Conservation (phyloP, 2,797 vertebrate species). For the Martes flavigula region DNA sequence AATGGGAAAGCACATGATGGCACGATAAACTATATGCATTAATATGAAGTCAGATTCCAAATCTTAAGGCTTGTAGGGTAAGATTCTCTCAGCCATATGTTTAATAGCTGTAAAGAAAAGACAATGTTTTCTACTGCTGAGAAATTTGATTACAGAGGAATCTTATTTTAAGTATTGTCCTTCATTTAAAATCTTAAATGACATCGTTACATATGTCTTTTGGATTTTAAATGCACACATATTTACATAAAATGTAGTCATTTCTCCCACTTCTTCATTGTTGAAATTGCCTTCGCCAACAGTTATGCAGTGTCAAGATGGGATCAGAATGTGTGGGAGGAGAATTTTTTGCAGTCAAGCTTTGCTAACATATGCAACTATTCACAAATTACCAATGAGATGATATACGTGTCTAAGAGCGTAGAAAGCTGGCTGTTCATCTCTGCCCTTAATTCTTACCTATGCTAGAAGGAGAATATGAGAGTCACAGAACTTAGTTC, state of each 20-base stretch:
- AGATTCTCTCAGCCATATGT: conserved; percentile 39
- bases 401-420: conserved; percentile 13
- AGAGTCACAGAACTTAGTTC: neutral
- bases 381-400: conserved; percentile 53
- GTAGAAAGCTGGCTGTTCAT: neutral
- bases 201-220: conserved; percentile 53
- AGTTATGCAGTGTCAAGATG: conserved; percentile 72
- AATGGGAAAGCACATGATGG: neutral
- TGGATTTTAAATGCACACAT: conserved; percentile 63
- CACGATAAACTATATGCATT: neutral
- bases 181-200: conserved; percentile 55
- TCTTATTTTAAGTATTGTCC: conserved; percentile 54
- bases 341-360: conserved; percentile 58
- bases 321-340: conserved; percentile 74
- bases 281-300: conserved; percentile 71
- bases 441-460: neutral
- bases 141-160: conserved; percentile 57
- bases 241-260: conserved; percentile 70
- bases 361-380: conserved; percentile 65
- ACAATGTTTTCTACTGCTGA: conserved; percentile 46
- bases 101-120: conserved; percentile 64
- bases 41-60: conserved; percentile 51
- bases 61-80: conserved; percentile 40
- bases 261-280: conserved; percentile 79
- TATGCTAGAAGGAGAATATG: neutral